Evolutionary conservation across 2,113 vertebrate genomes (phyloP).

Genomic region (Danionella cerebrum): DNA sequence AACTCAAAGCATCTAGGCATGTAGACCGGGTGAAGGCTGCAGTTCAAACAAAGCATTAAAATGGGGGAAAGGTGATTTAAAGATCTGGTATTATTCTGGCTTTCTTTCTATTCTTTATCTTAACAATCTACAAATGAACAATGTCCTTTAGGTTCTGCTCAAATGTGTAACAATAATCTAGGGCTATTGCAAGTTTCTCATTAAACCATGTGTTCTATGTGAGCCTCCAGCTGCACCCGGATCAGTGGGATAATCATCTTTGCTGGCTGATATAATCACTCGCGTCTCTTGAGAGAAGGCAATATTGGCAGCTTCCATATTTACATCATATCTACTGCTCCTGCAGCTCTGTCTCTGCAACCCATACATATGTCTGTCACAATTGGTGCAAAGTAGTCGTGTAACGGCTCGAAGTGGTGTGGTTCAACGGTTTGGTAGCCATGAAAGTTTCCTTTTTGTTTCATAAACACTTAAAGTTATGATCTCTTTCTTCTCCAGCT

Average conservation of each 20-base stretch:
- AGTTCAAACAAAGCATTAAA: too few relatives aligned
- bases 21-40: too few relatives aligned
- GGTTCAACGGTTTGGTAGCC: neutral
- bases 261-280: conserved; percentile 2
- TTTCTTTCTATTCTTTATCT: too few relatives aligned
- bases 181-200: neutral
- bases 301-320: conserved; percentile 1
- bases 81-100: too few relatives aligned
- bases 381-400: too few relatives aligned
- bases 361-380: too few relatives aligned
- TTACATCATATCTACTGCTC: neutral
- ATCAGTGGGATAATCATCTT: neutral
- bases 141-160: too few relatives aligned
- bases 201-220: neutral
- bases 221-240: neutral
- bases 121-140: neutral
- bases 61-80: too few relatives aligned
- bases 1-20: too few relatives aligned
- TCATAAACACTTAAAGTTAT: too few relatives aligned
- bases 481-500: too few relatives aligned
- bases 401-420: too few relatives aligned
- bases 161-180: neutral
- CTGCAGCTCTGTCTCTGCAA: neutral
- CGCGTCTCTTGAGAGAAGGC: neutral
- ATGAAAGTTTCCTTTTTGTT: neutral